Percentiles rank a stretch among this genome's conserved stretches.
These are phyloP conservation scores for Silurus meridionalis DNA, from an alignment of 2,113 vertebrate genomes.

Conservation along the genomic window DNA sequence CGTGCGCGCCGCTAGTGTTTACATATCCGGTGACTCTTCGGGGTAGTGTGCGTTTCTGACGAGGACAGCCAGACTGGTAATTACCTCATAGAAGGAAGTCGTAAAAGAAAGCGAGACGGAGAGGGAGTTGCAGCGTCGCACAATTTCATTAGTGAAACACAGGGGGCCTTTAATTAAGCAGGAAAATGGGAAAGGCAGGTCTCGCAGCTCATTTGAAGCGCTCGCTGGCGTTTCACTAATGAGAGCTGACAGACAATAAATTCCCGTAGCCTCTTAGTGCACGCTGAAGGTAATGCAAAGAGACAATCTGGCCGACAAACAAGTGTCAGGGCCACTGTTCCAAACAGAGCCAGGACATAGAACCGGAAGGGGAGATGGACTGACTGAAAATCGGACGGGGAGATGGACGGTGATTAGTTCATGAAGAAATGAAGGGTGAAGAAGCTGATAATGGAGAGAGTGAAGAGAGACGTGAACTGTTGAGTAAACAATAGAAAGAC, in stretches of 20 bases:
- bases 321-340: constrained; percentile 6
- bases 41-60: constrained; percentile 6
- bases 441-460: neutral
- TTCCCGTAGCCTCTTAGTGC: constrained; percentile 51
- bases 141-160: constrained; percentile 60
- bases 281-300: constrained; percentile 54
- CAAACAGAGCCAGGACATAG: neutral
- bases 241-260: constrained; percentile 58
- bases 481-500: neutral
- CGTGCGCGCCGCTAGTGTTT: neutral
- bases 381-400: neutral
- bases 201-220: constrained; percentile 54
- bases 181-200: constrained; percentile 55
- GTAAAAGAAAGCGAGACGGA: constrained; percentile 31
- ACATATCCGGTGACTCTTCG: neutral
- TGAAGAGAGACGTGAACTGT: neutral
- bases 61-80: constrained; percentile 39
- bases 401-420: neutral
- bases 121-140: constrained; percentile 30
- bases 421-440: neutral
- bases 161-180: constrained; percentile 62
- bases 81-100: constrained; percentile 48
- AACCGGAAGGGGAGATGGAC: neutral
- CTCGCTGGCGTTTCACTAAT: constrained; percentile 50
- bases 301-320: constrained; percentile 48